These are phyloP conservation scores for Pycnomerus fuliginosus DNA, from an alignment of 2,888 invertebrate genomes.

Conservation along the genomic window DNA sequence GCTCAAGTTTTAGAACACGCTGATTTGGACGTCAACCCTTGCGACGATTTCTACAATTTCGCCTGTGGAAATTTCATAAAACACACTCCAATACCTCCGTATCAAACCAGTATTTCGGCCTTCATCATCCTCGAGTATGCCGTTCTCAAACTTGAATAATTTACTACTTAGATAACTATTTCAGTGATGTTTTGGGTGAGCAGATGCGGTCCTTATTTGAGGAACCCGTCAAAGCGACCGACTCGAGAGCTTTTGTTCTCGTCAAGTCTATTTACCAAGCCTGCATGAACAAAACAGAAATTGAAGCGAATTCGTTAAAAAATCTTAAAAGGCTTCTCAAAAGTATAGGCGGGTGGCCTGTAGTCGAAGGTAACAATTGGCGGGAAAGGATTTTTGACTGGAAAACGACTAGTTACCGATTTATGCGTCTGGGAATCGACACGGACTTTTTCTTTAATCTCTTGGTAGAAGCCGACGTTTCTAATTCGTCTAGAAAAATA, in stretches of 20 bases:
- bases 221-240: conserved; percentile 56
- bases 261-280: conserved; percentile 76
- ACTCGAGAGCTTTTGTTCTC: conserved; percentile 66
- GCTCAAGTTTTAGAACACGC: conserved; percentile 64
- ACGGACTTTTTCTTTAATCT: not conserved
- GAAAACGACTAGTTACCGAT: not conserved
- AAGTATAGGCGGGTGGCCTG: conserved; percentile 86
- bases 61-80: conserved; percentile 70
- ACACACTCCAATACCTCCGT: conserved; percentile 67
- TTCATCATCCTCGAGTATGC: conserved; percentile 36
- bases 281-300: conserved; percentile 70
- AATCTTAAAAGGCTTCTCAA: conserved; percentile 30
- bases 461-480: not conserved
- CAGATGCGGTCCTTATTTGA: conserved; percentile 54
- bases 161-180: conserved; percentile 5
- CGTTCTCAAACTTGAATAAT: conserved; percentile 3
- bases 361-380: conserved; percentile 72
- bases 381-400: conserved; percentile 58
- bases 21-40: conserved; percentile 65
- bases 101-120: conserved; percentile 53
- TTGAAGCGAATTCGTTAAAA: conserved; percentile 9
- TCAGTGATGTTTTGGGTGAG: not conserved
- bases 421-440: not conserved
- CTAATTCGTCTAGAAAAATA: too few relatives aligned
- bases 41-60: conserved; percentile 73